These are phyloP conservation scores for Zosterops hypoxanthus DNA, from an alignment of 2,113 vertebrate species.

Conservation along the genomic window DNA sequence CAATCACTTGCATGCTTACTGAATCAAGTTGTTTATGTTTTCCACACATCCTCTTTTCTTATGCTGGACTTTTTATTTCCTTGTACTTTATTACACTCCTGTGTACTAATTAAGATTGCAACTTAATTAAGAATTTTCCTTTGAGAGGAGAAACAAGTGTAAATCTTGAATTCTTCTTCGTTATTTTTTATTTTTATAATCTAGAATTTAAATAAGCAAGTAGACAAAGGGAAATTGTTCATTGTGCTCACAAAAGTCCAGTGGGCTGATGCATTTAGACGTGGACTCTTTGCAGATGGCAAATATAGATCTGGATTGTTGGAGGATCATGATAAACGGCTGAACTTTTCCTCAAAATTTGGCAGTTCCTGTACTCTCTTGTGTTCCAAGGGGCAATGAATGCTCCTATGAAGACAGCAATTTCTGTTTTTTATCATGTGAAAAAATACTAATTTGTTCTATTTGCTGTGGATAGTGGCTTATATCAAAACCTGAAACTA, in stretches of 20 bases:
- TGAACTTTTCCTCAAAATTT: neutral
- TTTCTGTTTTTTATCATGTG: neutral
- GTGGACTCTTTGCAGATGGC: neutral
- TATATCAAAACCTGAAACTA: neutral
- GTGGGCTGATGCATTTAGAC: neutral
- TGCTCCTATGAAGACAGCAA: neutral
- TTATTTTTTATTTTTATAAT: neutral
- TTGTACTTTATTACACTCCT: neutral
- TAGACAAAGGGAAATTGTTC: neutral
- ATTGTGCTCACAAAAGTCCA: neutral
- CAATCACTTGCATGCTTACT: constrained; percentile 5
- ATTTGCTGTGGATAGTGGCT: neutral
- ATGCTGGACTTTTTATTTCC: neutral
- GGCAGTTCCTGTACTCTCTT: neutral
- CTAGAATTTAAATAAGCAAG: neutral
- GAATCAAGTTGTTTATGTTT: constrained; percentile 36
- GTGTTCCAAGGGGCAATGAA: neutral
- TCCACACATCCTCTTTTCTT: constrained; percentile 11
- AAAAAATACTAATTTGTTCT: neutral
- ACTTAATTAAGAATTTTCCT: neutral
- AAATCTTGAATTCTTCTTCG: neutral
- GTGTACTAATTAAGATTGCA: neutral
- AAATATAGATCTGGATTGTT: neutral
- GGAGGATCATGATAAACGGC: neutral
- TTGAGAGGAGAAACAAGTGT: neutral